phyloP scores from a whole-genome alignment of 2,888 invertebrate species.

The Drosophila picticornis region DNA sequence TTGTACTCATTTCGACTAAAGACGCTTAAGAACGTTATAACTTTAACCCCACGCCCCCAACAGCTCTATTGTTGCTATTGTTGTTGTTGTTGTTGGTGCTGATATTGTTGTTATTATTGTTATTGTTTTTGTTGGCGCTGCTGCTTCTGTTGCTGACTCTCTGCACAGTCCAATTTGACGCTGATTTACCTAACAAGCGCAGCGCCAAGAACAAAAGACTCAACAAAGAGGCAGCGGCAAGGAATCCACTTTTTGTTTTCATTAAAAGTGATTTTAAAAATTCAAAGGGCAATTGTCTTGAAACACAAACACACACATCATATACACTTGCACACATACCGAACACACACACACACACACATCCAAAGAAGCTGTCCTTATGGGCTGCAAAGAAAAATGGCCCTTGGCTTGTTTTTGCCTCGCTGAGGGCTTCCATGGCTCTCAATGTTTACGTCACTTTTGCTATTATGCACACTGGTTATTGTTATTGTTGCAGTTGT shows the following conservation, averaged over 20 bases:
- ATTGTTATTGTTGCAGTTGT: slow-evolving; percentile 60
- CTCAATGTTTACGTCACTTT: slow-evolving; percentile 23
- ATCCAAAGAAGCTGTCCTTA: slow-evolving; percentile 39
- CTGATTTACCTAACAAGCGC: slow-evolving; percentile 81
- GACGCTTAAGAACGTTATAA: slow-evolving; percentile 80
- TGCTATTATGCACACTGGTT: not conserved
- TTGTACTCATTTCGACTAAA: slow-evolving; percentile 77
- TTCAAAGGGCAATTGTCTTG: slow-evolving; percentile 78
- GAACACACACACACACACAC: slow-evolving; percentile 16
- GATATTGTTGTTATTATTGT: slow-evolving; percentile 28
- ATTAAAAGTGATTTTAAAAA: slow-evolving; percentile 81
- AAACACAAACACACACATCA: slow-evolving; percentile 30
- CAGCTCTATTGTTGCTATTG: slow-evolving; percentile 23
- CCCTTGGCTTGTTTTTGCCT: slow-evolving; percentile 58
- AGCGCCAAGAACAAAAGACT: slow-evolving; percentile 65
- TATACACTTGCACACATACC: slow-evolving; percentile 21
- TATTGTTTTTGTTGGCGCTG: slow-evolving; percentile 23
- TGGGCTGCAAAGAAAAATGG: slow-evolving; percentile 46
- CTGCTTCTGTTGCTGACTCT: slow-evolving; percentile 35
- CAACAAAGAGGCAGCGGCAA: slow-evolving; percentile 26
- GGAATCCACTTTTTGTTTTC: slow-evolving; percentile 73
- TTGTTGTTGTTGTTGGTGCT: slow-evolving; percentile 26
- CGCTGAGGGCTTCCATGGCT: slow-evolving; percentile 44
- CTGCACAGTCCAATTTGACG: slow-evolving; percentile 63
- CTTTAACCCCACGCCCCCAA: slow-evolving; percentile 30